Evolutionary conservation across 1,140 invertebrate species (phyloP).

Genomic region (Aculops lycopersici): DNA sequence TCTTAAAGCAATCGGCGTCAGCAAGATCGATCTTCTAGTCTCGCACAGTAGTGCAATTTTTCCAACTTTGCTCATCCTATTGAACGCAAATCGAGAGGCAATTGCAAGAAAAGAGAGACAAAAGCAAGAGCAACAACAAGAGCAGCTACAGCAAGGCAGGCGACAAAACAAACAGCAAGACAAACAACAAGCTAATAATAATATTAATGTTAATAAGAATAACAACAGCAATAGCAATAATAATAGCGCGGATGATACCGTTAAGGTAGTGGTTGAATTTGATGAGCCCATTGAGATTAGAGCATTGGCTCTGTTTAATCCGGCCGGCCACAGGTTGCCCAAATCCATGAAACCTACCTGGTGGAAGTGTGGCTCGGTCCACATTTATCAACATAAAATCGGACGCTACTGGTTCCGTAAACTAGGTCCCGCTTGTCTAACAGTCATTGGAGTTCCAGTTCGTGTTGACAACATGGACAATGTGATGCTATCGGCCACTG

Average conservation of each 20-base stretch:
- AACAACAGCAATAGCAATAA: neutral
- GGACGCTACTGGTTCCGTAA: neutral
- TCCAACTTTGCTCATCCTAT: neutral
- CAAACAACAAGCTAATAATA: too few species aligned
- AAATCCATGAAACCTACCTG: neutral
- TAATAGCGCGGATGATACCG: neutral
- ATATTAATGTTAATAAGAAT: neutral
- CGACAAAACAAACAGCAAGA: too few species aligned
- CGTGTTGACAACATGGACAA: neutral
- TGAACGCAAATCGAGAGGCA: too few species aligned
- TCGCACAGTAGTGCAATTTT: constrained; percentile 1
- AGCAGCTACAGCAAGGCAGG: too few species aligned
- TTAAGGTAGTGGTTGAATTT: neutral
- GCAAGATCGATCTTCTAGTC: neutral
- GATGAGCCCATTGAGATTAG: neutral
- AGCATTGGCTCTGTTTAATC: constrained; percentile 1
- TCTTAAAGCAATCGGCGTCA: neutral
- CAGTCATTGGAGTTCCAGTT: neutral
- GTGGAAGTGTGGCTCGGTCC: neutral
- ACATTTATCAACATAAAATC: neutral
- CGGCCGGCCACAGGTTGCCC: neutral
- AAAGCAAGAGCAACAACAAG: too few species aligned
- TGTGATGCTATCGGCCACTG: neutral
- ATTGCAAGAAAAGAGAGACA: too few species aligned
- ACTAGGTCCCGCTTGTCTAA: neutral